Evolutionary conservation across 2,888 invertebrate genomes (phyloP).

Genomic region (Apodemia duryi): DNA sequence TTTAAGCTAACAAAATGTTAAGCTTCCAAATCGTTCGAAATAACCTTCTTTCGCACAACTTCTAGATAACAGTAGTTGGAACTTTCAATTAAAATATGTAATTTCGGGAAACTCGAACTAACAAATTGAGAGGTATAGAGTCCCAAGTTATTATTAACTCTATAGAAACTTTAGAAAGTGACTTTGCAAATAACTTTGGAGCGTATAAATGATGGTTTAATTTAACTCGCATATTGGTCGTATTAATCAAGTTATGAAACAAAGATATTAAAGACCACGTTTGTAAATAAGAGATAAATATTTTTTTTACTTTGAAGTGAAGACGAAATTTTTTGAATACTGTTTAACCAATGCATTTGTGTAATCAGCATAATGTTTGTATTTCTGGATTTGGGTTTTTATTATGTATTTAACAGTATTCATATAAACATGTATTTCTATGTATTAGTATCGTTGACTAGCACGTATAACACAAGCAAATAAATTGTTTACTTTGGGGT

Average conservation of each 20-base stretch:
- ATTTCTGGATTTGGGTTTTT: no score
- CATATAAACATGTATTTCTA: no score
- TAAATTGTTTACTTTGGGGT: no score
- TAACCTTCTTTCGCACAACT: conserved; percentile 13
- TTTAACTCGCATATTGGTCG: conserved; percentile 5
- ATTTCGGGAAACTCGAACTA: conserved; percentile 1
- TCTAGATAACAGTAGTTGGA: conserved; percentile 11
- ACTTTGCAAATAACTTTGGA: conserved; percentile 15
- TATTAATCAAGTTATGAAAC: neutral
- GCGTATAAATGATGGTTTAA: conserved; percentile 14
- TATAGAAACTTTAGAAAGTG: conserved; percentile 15
- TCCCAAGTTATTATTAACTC: conserved; percentile 16
- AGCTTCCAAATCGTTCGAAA: conserved; percentile 12
- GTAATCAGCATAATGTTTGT: no score
- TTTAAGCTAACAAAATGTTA: conserved; percentile 10
- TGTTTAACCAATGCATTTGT: no score
- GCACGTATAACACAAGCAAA: no score
- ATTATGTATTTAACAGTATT: no score
- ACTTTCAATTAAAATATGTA: conserved; percentile 15
- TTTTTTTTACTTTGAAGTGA: no score
- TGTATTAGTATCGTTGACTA: no score
- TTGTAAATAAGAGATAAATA: neutral
- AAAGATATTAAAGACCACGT: neutral
- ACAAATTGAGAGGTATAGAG: conserved; percentile 14
- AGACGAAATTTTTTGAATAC: no score